A percentile compares a stretch with the other conserved stretches of the same genome.
These are phyloP conservation scores for Prunella himalayana DNA, from an alignment of 2,113 vertebrate genomes.

Conservation along the genomic window DNA sequence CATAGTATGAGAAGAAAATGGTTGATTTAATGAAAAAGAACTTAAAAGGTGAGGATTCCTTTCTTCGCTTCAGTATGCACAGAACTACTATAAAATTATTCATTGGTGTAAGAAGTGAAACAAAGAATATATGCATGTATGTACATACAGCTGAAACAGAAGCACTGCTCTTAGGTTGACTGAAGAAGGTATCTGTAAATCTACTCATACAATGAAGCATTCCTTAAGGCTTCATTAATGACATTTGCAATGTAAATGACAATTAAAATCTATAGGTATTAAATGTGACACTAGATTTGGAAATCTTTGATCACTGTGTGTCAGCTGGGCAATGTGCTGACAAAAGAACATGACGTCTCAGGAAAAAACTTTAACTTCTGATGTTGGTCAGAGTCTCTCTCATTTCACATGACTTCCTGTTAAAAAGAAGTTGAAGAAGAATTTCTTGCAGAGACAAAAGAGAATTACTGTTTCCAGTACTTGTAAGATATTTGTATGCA, in stretches of 20 bases:
- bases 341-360: background rate
- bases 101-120: background rate
- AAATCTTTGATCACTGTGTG: background rate
- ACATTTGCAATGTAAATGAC: background rate
- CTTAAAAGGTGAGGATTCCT: background rate
- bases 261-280: background rate
- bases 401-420: background rate
- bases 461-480: background rate
- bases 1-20: background rate
- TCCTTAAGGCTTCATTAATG: background rate
- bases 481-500: background rate
- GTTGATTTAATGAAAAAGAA: background rate
- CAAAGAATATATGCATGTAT: background rate
- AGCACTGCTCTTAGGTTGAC: background rate
- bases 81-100: background rate
- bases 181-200: background rate
- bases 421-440: background rate
- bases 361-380: background rate
- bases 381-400: background rate
- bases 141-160: background rate
- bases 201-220: background rate
- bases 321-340: background rate
- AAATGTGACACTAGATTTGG: background rate
- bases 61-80: background rate
- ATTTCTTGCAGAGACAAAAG: background rate